Conservation (phyloP, 2,113 vertebrate genomes). For the Aviceda subcristata region DNA sequence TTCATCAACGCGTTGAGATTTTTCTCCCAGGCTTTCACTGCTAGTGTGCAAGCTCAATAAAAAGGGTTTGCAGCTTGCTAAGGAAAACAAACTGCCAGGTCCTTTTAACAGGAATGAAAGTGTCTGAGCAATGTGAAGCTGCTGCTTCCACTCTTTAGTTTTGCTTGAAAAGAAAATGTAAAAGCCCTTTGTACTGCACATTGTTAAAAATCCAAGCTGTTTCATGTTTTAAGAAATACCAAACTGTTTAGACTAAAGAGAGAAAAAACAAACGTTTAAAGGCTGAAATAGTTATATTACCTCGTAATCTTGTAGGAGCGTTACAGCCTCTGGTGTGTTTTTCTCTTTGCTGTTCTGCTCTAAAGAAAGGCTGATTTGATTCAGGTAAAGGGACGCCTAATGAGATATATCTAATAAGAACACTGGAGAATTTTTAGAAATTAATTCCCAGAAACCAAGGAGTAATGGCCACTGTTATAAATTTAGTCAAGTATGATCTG, state of each 20-base stretch:
- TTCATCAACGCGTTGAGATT: neutral
- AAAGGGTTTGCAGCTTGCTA: neutral
- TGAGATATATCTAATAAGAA: neutral
- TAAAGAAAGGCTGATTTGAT: neutral
- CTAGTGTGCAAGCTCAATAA: neutral
- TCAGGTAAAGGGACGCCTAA: neutral
- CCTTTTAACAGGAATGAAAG: neutral
- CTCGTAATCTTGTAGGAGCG: neutral
- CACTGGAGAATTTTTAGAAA: neutral
- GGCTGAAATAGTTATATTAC: neutral
- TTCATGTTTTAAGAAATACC: neutral
- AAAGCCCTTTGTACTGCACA: neutral
- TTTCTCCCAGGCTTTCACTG: neutral
- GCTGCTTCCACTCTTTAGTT: neutral
- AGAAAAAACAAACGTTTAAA: neutral
- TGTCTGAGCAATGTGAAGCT: neutral
- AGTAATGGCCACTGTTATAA: rapidly evolving
- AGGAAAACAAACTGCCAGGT: neutral
- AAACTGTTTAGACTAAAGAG: neutral
- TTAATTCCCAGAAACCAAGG: neutral
- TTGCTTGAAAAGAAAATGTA: neutral
- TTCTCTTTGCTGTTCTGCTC: neutral
- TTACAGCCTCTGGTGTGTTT: neutral
- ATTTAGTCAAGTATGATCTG: neutral
- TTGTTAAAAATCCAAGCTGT: neutral